Conservation (phyloP, 1,140 invertebrate genomes). For the Pseudoatta argentina region DNA sequence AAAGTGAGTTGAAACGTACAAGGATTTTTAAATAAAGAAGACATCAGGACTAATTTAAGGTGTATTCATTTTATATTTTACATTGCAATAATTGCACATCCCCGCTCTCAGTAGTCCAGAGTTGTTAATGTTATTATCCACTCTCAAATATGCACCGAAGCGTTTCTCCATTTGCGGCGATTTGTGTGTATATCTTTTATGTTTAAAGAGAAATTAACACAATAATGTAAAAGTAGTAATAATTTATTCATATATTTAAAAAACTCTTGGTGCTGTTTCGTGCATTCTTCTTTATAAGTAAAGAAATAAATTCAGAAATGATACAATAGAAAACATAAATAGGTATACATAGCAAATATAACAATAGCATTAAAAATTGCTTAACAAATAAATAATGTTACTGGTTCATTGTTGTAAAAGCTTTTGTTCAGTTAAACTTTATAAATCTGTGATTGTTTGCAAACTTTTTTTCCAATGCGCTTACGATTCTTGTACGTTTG, state of each 20-base stretch:
- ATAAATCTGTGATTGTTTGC: neutral
- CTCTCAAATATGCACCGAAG: neutral
- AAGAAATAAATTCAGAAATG: neutral
- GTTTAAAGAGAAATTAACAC: neutral
- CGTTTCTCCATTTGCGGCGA: neutral
- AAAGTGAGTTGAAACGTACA: too few relatives aligned
- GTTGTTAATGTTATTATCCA: neutral
- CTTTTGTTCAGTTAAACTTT: neutral
- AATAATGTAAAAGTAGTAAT: neutral
- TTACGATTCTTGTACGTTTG: neutral
- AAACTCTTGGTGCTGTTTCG: neutral
- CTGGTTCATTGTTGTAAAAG: neutral
- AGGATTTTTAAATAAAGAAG: too few relatives aligned
- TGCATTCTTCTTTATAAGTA: neutral
- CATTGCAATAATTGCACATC: too few relatives aligned
- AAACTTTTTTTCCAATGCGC: neutral
- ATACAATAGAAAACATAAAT: neutral
- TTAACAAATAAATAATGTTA: neutral
- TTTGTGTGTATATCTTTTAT: neutral
- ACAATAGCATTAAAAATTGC: conserved; percentile 6
- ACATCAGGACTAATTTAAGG: too few relatives aligned
- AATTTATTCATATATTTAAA: neutral
- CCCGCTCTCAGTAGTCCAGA: too few relatives aligned
- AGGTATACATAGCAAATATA: neutral
- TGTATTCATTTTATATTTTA: too few relatives aligned